Evolutionary conservation across 2,888 invertebrate genomes (phyloP).

Genomic region (Germaria angustata): DNA sequence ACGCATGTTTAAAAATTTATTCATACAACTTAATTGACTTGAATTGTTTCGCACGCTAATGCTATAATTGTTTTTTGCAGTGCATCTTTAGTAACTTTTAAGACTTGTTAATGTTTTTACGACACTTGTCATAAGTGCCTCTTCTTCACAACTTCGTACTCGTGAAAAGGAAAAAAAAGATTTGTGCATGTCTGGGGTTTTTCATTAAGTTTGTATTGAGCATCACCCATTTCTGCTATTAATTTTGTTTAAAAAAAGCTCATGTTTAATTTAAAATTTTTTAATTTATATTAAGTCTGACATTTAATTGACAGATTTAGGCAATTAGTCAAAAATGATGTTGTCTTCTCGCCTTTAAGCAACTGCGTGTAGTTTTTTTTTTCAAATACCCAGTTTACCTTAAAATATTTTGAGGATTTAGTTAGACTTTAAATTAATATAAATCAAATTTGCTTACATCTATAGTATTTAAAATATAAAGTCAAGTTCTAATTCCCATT

Average conservation of each 20-base stretch:
- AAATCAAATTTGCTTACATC: background rate
- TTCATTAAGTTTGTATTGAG: background rate
- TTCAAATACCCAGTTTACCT: slow-evolving; percentile 57
- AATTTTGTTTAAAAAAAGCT: background rate
- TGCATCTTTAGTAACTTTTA: slow-evolving; percentile 22
- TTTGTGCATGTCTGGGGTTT: slow-evolving; percentile 11
- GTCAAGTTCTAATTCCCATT: slow-evolving; percentile 23
- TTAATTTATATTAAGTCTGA: slow-evolving; percentile 67
- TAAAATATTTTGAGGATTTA: slow-evolving; percentile 22
- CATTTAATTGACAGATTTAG: slow-evolving; percentile 75
- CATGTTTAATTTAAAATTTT: slow-evolving; percentile 2
- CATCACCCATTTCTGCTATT: slow-evolving; percentile 34
- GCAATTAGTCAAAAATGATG: slow-evolving; percentile 67
- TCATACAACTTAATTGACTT: background rate
- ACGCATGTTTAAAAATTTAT: too few species aligned
- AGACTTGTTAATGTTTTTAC: slow-evolving; percentile 52
- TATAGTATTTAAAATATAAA: background rate
- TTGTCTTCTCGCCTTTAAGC: slow-evolving; percentile 28
- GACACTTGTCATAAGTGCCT: slow-evolving; percentile 45
- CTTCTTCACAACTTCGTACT: slow-evolving; percentile 3
- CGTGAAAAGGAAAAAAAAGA: background rate
- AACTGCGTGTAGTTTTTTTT: slow-evolving; percentile 15
- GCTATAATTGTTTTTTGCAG: slow-evolving; percentile 13
- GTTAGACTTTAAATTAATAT: background rate
- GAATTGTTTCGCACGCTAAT: background rate